Base-by-base conservation (phyloP, 2,113 vertebrate species). In the Dasyprocta punctata region DNA sequence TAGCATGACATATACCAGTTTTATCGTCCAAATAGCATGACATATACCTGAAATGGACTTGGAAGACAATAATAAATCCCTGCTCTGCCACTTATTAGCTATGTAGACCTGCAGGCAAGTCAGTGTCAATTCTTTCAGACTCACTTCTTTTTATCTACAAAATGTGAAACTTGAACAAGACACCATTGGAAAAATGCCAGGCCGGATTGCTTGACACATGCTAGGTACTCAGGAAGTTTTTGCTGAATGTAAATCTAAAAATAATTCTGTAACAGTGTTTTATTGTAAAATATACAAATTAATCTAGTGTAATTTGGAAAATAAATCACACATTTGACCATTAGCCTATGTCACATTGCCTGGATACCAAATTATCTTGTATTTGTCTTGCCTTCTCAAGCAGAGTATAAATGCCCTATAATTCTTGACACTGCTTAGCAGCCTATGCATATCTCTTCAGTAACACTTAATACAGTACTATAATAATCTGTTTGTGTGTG, bases 161-260 rank as follows among this genome's bases (percentile, higher is more conserved):
- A 87, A 86, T 89, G 58, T 88, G 73, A 86, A 33, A 54, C 47
- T 41, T 91, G 61, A 97, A 69, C 47, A 38, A 61, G n/a, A 89
- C 5, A 3, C 84, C 26, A 26, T 47, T 97, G 81, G 30, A 22
- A 81, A 89, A 95, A 82, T 75, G 49, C 82, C 44, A 60, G 75
- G n/a, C 52, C n/a, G 20, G 11, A 12, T 78, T 94, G 33, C 36
- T 69, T 87, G 81, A 47, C 24, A n/a, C 13, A 16, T 13, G 36
- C 12, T 63, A 69, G 41, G 41, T n/a, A 30, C 63, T 80, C 58
- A 58, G 83, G 20, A 86, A 56, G 26, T 86, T 63, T 16, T 88
- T 19, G 7, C 49, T 67, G 80, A 28, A 13, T 65, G 14, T 61
- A 47, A 52, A 90, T 69, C 24, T 69, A 24, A 84, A 89, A 84